Conservation (phyloP, 2,113 vertebrate genomes). For the Camelus bactrianus region DNA sequence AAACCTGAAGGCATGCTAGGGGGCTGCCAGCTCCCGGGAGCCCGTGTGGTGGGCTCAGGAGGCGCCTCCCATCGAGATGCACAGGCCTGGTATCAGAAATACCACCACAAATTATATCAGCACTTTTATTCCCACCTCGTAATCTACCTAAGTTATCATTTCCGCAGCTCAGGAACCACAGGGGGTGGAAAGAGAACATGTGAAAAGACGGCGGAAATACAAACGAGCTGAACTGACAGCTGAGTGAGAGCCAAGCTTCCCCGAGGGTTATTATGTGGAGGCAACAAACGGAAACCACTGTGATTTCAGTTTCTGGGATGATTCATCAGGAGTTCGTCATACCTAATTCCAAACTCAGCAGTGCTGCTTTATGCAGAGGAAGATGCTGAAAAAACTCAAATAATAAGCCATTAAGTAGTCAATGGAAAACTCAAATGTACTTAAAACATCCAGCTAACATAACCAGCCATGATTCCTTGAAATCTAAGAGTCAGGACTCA, state of each 20-base stretch:
- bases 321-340: constrained; percentile 23
- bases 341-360: constrained; percentile 39
- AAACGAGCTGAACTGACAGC: neutral
- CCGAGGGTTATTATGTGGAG: neutral
- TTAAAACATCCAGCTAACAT: neutral
- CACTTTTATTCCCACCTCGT: neutral
- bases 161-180: rapidly evolving
- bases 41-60: neutral
- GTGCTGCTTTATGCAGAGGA: neutral
- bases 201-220: neutral
- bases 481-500: neutral
- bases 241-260: neutral
- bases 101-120: neutral
- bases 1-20: rapidly evolving
- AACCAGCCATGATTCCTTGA: neutral
- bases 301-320: constrained; percentile 37
- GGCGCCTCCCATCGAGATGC: rapidly evolving
- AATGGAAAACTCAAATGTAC: neutral
- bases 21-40: neutral
- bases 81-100: neutral
- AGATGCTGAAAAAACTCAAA: constrained; percentile 28
- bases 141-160: neutral
- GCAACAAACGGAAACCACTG: constrained; percentile 60
- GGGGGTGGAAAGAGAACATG: neutral
- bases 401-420: neutral